These are phyloP conservation scores for Sialis lutaria DNA, from an alignment of 2,888 invertebrate species.

Conservation along the genomic window DNA sequence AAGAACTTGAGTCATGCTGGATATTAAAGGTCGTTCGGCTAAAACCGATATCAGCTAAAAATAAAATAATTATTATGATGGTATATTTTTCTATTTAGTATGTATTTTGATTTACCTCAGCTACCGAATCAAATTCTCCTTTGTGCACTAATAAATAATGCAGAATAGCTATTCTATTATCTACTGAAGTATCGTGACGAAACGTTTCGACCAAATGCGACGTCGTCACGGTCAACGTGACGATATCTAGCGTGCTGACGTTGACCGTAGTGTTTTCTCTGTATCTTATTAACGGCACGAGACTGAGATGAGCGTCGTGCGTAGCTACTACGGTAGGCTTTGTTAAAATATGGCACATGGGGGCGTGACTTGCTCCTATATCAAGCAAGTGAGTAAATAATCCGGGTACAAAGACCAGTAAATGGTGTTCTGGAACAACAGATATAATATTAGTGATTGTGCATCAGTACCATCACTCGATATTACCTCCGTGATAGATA, in stretches of 20 bases:
- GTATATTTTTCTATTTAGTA: neutral
- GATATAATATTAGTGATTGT: neutral
- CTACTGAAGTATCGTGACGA: constrained; percentile 43
- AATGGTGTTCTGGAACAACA: constrained; percentile 49
- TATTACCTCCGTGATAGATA: constrained; percentile 44
- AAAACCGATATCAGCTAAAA: constrained; percentile 40
- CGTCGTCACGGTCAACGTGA: constrained; percentile 45
- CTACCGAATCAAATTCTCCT: constrained; percentile 54
- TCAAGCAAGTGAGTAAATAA: constrained; percentile 74
- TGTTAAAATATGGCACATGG: constrained; percentile 61
- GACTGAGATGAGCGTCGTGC: constrained; percentile 47
- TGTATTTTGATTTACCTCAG: constrained; percentile 39
- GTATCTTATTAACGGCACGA: constrained; percentile 47
- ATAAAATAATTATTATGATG: neutral
- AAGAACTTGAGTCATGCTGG: constrained; percentile 47
- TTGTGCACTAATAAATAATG: constrained; percentile 69
- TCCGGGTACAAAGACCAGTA: constrained; percentile 68
- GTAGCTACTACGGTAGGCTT: constrained; percentile 37
- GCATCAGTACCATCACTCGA: too few species aligned
- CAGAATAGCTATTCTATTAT: constrained; percentile 61
- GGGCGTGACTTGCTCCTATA: constrained; percentile 68
- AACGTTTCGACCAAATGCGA: constrained; percentile 50
- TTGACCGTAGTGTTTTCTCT: constrained; percentile 40
- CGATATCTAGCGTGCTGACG: constrained; percentile 51
- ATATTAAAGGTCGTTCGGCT: constrained; percentile 38